Evolutionary conservation across 2,888 invertebrate species (phyloP).

Genomic region (Sympetrum striolatum): DNA sequence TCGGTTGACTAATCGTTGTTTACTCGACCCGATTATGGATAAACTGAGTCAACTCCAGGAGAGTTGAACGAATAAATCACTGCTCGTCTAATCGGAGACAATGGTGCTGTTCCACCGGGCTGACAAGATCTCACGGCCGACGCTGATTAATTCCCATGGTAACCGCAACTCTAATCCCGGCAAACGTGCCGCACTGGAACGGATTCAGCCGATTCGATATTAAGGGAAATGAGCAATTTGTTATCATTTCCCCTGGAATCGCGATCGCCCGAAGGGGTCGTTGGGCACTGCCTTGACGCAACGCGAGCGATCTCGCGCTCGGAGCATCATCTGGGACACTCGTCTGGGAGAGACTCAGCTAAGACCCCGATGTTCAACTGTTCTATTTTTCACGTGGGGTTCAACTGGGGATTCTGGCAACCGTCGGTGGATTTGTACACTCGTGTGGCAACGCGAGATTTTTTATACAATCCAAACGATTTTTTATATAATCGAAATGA

Average conservation of each 20-base stretch:
- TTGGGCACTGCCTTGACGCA: not conserved
- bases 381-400: slow-evolving; percentile 14
- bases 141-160: no score
- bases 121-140: no score
- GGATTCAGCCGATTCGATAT: not conserved
- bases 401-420: not conserved
- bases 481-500: no score
- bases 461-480: no score
- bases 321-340: not conserved
- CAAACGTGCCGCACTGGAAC: not conserved
- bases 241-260: not conserved
- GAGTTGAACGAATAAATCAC: no score
- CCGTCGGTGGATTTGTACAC: not conserved
- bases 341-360: not conserved
- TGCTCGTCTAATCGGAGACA: no score
- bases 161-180: no score
- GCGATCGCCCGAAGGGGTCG: not conserved
- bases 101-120: no score
- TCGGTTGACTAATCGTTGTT: no score
- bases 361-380: not conserved
- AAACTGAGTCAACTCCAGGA: no score
- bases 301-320: not conserved
- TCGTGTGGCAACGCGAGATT: not conserved
- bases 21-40: no score
- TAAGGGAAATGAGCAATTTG: not conserved